These are phyloP conservation scores for Timema podura DNA, from an alignment of 2,888 invertebrate species.

Conservation along the genomic window DNA sequence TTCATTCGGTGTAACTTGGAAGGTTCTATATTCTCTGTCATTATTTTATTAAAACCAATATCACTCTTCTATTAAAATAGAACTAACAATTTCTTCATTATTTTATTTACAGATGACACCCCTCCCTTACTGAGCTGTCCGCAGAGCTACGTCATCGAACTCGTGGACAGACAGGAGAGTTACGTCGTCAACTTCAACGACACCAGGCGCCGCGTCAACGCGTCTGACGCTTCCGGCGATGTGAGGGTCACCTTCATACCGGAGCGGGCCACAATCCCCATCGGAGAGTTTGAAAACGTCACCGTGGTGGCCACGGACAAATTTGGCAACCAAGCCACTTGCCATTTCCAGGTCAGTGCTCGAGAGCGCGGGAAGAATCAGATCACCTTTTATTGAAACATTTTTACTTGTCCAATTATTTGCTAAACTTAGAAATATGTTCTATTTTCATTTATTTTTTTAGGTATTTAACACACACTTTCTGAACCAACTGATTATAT, in stretches of 20 bases:
- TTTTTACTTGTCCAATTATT: not conserved
- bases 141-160: constrained; percentile 88
- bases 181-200: constrained; percentile 90
- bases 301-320: constrained; percentile 85
- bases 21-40: no score
- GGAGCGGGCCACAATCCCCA: constrained; percentile 77
- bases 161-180: constrained; percentile 84
- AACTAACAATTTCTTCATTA: not conserved
- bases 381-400: no score
- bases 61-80: no score
- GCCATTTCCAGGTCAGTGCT: constrained; percentile 88
- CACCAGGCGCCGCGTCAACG: constrained; percentile 76
- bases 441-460: no score
- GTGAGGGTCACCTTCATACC: constrained; percentile 78
- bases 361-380: no score
- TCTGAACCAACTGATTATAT: no score
- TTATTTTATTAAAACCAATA: no score
- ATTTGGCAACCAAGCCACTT: constrained; percentile 82
- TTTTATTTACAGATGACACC: constrained; percentile 65
- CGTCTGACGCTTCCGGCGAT: constrained; percentile 84
- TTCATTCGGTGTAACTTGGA: no score
- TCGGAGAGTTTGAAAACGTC: constrained; percentile 86
- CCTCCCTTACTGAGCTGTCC: constrained; percentile 88
- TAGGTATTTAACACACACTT: no score
- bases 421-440: not conserved